Evolutionary conservation across 2,797 vertebrate species (phyloP).

Genomic region (Rhincodon typus): DNA sequence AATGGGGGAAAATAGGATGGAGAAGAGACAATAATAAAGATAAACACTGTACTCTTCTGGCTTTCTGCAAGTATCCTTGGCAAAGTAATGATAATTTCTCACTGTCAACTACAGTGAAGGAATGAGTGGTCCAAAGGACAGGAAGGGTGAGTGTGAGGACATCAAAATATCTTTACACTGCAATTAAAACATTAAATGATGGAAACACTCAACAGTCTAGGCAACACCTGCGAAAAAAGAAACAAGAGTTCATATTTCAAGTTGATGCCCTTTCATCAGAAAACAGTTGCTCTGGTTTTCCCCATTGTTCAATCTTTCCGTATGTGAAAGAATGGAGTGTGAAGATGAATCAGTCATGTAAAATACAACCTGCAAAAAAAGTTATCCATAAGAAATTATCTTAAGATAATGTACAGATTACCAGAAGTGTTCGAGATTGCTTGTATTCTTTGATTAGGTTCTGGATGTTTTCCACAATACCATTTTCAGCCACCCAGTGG

Average conservation of each 20-base stretch:
- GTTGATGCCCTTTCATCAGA: background rate
- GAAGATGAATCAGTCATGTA: background rate
- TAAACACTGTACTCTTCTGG: background rate
- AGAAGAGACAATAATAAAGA: no score
- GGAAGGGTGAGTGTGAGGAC: background rate
- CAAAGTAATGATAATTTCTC: background rate
- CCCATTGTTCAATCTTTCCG: background rate
- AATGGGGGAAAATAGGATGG: background rate
- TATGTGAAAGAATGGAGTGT: background rate
- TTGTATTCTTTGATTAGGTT: slow-evolving; percentile 73
- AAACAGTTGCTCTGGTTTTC: background rate
- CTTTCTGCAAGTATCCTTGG: background rate
- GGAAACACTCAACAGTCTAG: background rate
- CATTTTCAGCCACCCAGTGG: slow-evolving; percentile 69
- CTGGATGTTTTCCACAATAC: slow-evolving; percentile 77
- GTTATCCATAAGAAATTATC: background rate
- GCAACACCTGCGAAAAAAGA: background rate
- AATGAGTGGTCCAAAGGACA: background rate
- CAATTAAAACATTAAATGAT: background rate
- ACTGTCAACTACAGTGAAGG: background rate
- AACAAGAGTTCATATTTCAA: background rate
- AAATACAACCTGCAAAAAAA: background rate
- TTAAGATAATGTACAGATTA: slow-evolving; percentile 46
- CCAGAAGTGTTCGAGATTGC: slow-evolving; percentile 66
- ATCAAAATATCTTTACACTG: background rate